phyloP scores from a whole-genome alignment of 2,888 invertebrate genomes.

The Drosophila ustulata region DNA sequence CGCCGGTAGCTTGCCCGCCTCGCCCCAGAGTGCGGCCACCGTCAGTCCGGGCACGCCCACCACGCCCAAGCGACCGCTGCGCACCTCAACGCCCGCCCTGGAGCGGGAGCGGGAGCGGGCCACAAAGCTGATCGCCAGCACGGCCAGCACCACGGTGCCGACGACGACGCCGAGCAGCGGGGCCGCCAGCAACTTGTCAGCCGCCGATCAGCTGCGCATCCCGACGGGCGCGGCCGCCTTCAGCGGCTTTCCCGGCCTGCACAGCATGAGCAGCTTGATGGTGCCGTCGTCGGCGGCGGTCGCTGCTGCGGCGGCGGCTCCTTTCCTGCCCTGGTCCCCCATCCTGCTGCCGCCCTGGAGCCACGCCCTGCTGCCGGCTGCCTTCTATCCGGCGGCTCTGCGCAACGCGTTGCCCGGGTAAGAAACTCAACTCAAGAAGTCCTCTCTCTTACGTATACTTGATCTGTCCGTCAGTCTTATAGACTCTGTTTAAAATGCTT shows the following conservation, averaged over 20 bases:
- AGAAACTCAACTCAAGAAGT: constrained; percentile 74
- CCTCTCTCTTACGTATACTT: neutral
- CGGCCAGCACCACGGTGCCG: constrained; percentile 76
- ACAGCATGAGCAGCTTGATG: constrained; percentile 84
- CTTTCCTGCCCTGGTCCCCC: constrained; percentile 91
- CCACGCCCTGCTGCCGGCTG: constrained; percentile 89
- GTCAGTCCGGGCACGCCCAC: constrained; percentile 66
- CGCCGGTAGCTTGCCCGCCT: constrained; percentile 65
- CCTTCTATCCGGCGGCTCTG: constrained; percentile 90
- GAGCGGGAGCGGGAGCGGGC: constrained; percentile 36
- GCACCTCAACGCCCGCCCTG: constrained; percentile 75
- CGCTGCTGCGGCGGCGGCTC: constrained; percentile 88
- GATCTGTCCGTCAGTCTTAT: too few relatives aligned
- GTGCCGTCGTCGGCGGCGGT: constrained; percentile 86
- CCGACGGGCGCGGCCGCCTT: constrained; percentile 83
- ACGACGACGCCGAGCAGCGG: constrained; percentile 57
- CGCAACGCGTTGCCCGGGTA: constrained; percentile 91
- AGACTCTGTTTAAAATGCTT: too few relatives aligned
- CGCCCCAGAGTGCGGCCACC: constrained; percentile 60
- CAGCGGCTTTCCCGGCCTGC: constrained; percentile 80
- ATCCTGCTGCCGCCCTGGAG: constrained; percentile 90
- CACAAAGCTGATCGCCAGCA: constrained; percentile 54
- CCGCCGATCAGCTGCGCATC: constrained; percentile 80
- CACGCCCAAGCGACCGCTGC: constrained; percentile 71
- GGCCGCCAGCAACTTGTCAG: constrained; percentile 54